These are phyloP conservation scores for Drosophila stalkeri DNA, from an alignment of 2,888 invertebrate species.

Conservation along the genomic window DNA sequence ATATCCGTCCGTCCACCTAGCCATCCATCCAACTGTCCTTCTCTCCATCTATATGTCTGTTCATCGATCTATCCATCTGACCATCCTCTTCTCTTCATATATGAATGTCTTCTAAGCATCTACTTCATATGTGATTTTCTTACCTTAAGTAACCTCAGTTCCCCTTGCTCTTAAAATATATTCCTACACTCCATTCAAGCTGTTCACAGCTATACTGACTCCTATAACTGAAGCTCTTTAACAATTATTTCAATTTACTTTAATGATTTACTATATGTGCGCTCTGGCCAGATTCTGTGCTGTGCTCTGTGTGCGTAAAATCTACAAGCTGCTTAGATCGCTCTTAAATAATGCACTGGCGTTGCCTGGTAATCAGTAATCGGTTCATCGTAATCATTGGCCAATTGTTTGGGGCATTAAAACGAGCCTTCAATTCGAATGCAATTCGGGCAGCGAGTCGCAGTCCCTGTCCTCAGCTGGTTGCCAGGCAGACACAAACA, in stretches of 20 bases:
- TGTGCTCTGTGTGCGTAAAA: not conserved
- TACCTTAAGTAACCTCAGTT: too few relatives aligned
- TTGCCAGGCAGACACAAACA: conserved; percentile 52
- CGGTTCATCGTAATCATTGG: conserved; percentile 65
- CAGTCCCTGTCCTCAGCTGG: conserved; percentile 2
- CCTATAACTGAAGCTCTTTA: not conserved
- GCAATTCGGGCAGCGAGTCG: not conserved
- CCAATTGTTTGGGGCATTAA: conserved; percentile 52
- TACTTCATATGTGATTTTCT: too few relatives aligned
- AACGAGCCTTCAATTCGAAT: conserved; percentile 19
- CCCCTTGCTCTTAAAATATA: too few relatives aligned
- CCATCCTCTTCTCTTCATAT: too few relatives aligned
- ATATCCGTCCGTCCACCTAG: too few relatives aligned
- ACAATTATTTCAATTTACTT: not conserved
- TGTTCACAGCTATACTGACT: not conserved
- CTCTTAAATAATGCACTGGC: conserved; percentile 17
- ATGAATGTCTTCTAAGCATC: too few relatives aligned
- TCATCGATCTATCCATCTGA: too few relatives aligned
- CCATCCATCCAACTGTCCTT: too few relatives aligned
- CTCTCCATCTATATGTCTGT: too few relatives aligned
- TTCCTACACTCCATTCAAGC: too few relatives aligned
- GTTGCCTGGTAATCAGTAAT: conserved; percentile 56
- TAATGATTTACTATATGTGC: not conserved
- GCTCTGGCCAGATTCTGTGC: not conserved
- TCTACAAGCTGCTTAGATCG: conserved; percentile 21